Percentiles rank a stretch among this genome's conserved stretches.
phyloP scores from a whole-genome alignment of 1,140 invertebrate species.

The Theocolax elegans region DNA sequence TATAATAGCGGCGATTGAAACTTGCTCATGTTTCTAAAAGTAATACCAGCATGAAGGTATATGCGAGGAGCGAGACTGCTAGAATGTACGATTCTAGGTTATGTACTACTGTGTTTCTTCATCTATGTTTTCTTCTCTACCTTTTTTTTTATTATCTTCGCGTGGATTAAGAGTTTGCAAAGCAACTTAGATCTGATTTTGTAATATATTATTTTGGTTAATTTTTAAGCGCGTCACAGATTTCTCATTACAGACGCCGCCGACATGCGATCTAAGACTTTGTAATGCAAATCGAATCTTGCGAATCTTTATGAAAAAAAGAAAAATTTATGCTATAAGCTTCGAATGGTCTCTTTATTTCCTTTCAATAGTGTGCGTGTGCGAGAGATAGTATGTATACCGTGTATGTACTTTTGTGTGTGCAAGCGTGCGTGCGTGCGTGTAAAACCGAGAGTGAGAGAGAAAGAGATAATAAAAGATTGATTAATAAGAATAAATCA shows the following conservation, averaged over 20 bases:
- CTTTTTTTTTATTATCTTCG: conserved; percentile 29
- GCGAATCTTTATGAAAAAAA: conserved; percentile 25
- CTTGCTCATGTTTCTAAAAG: conserved; percentile 26
- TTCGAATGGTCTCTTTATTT: conserved; percentile 30
- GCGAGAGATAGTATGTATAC: not conserved
- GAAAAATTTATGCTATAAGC: conserved; percentile 29
- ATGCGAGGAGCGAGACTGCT: conserved; percentile 35
- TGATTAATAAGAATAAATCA: conserved; percentile 27
- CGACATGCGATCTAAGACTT: conserved; percentile 37
- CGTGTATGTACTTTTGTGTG: not conserved
- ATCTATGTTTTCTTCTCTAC: too few species aligned
- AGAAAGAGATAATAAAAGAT: not conserved
- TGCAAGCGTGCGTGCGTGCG: not conserved
- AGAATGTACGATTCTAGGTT: conserved; percentile 34
- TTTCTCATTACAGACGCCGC: conserved; percentile 22
- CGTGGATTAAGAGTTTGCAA: conserved; percentile 33
- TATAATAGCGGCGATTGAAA: conserved; percentile 36
- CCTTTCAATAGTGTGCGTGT: conserved; percentile 5
- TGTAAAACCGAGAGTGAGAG: conserved; percentile 13
- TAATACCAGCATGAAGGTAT: conserved; percentile 23
- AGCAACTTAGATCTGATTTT: conserved; percentile 43
- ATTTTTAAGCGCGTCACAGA: conserved; percentile 30
- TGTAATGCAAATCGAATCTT: conserved; percentile 36
- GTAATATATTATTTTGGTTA: conserved; percentile 42
- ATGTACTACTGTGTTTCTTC: too few species aligned